These are phyloP conservation scores for Danaus melanippus DNA, from an alignment of 1,140 invertebrate species.

Conservation along the genomic window DNA sequence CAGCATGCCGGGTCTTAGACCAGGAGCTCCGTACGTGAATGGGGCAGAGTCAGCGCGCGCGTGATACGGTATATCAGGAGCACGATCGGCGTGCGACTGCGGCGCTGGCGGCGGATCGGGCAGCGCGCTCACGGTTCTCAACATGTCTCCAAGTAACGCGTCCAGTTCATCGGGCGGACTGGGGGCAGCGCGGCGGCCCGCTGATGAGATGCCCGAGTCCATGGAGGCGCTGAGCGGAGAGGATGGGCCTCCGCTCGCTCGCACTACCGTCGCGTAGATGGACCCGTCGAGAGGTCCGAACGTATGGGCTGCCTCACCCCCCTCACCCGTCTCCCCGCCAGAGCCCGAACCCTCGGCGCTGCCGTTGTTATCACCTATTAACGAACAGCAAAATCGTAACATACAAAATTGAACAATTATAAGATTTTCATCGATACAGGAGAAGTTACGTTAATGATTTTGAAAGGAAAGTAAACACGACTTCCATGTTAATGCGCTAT, in stretches of 20 bases:
- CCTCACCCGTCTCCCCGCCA: conserved; percentile 75
- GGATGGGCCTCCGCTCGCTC: conserved; percentile 71
- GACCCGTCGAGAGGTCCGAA: conserved; percentile 90
- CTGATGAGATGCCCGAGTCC: conserved; percentile 87
- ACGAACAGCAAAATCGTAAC: not conserved
- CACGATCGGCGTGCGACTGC: conserved; percentile 51
- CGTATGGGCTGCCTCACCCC: conserved; percentile 75
- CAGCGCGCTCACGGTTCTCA: conserved; percentile 85
- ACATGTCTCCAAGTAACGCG: conserved; percentile 83
- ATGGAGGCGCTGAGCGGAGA: conserved; percentile 86
- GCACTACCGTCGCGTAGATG: conserved; percentile 86
- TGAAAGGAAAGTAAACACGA: too few species aligned
- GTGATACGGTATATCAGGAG: conserved; percentile 83
- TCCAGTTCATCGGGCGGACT: conserved; percentile 63
- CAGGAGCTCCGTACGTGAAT: conserved; percentile 83
- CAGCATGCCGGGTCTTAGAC: conserved; percentile 73
- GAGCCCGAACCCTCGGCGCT: conserved; percentile 80
- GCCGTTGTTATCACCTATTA: conserved; percentile 63
- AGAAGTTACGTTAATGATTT: too few species aligned
- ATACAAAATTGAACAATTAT: too few species aligned
- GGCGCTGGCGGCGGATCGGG: conserved; percentile 78
- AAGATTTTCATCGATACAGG: too few species aligned
- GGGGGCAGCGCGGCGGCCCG: conserved; percentile 72
- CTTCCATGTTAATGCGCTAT: conserved; percentile 15
- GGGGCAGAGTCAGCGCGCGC: conserved; percentile 84